Base-by-base conservation (phyloP, 2,888 invertebrate species). In the Pammene fasciana region DNA sequence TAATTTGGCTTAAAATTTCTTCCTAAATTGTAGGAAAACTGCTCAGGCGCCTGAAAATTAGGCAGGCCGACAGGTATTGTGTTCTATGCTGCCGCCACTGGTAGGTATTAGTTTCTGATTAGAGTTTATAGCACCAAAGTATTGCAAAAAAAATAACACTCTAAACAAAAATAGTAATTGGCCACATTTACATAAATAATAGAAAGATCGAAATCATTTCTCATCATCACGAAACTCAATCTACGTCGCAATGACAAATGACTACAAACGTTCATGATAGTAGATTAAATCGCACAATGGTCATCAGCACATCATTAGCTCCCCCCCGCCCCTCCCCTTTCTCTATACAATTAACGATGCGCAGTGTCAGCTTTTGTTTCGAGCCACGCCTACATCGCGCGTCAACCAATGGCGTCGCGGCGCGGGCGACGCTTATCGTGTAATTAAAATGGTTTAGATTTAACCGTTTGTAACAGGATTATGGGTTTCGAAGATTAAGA, bases 321-420 rank as follows among this genome's bases (percentile, higher is more conserved):
- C 45, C 43, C 64, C 57, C 46, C 26, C 50, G 55, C 55, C 61
- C 61, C n/a, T 6, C 34, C 34, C 9, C 10, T 5, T 50, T 54
- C 56, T 46, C 41, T n/a, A 41, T 11, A 18, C 61, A 62, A 67
- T 61, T 61, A 56, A 62, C 62, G 34, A 67, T 68, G 68, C 61
- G 71, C 67, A 68, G 50, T 68, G 62, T 64, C 64, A 64, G 57
- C 64, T 64, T 66, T 72, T 60, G 70, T 72, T 64, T 68, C 71
- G 68, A 72, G 72, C 55, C 68, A 73, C 75, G 76, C 79, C 79
- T 80, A 77, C 80, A 8, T 82, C 26, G 74, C 80, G 74, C 73
- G 59, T 41, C 76, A 67, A 59, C 89, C 89, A 88, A 88, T 89
- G 78, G 81, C 74, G 70, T 74, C 55, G 65, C 71, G 67, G 76